Evolutionary conservation across 35 echinoderm and acorn worm species (phyloP).

Genomic region (Amphiura filiformis): DNA sequence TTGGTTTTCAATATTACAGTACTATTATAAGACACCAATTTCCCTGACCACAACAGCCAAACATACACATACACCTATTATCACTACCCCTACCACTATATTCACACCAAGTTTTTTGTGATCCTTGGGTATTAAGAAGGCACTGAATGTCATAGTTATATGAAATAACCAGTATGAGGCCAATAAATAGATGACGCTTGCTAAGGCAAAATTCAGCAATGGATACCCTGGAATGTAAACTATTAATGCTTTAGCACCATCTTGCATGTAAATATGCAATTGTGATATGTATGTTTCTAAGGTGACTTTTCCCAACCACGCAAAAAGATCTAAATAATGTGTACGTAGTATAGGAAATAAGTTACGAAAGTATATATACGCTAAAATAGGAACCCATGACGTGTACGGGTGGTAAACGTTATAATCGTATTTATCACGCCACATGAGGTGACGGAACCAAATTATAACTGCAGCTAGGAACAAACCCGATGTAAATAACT

Average conservation of each 20-base stretch:
- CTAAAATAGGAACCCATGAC: conserved; percentile 64
- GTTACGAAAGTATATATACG: conserved; percentile 66
- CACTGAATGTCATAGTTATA: conserved; percentile 55
- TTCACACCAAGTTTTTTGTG: conserved; percentile 48
- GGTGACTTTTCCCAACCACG: conserved; percentile 71
- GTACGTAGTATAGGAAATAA: conserved; percentile 47
- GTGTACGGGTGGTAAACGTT: conserved; percentile 62
- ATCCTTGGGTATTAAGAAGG: conserved; percentile 55
- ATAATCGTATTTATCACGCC: conserved; percentile 44
- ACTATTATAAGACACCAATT: conserved; percentile 31
- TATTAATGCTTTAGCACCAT: conserved; percentile 42
- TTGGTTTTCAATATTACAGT: too few species aligned
- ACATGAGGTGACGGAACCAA: conserved; percentile 57
- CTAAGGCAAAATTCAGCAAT: conserved; percentile 61
- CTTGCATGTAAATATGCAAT: conserved; percentile 71
- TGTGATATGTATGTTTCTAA: conserved; percentile 80
- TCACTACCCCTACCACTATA: conserved; percentile 20
- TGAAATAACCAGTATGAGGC: conserved; percentile 55
- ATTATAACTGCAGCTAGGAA: conserved; percentile 18
- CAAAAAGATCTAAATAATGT: conserved; percentile 53
- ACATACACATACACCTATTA: conserved; percentile 43
- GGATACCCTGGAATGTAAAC: conserved; percentile 71
- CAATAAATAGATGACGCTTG: conserved; percentile 54
- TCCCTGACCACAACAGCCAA: conserved; percentile 38
- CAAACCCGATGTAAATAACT: conserved; percentile 33